Percentiles rank a stretch among this genome's conserved stretches.
Conservation (phyloP, 2,888 invertebrate genomes). For the Folsomia candida region DNA sequence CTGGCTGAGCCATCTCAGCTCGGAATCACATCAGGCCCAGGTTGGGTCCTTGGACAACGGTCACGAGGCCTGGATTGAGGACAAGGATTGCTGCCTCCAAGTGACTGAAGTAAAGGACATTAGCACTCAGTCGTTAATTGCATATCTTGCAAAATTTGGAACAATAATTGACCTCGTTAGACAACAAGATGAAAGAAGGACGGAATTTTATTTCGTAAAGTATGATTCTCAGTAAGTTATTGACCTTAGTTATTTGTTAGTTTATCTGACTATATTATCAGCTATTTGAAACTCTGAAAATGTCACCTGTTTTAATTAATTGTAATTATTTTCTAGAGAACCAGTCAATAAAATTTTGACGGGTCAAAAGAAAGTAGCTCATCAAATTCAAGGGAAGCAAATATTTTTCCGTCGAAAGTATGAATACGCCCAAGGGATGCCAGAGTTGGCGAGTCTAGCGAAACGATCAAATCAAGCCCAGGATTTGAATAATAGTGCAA, state of each 20-base stretch:
- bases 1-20: slow-evolving; percentile 11
- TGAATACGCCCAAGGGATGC: neutral
- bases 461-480: neutral
- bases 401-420: slow-evolving; percentile 14
- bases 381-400: slow-evolving; percentile 3
- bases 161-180: neutral
- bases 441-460: neutral
- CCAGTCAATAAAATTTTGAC: slow-evolving; percentile 9
- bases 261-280: neutral
- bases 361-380: neutral
- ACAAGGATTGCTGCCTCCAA: slow-evolving; percentile 1
- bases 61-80: slow-evolving; percentile 12
- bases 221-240: slow-evolving; percentile 4
- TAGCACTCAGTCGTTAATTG: neutral
- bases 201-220: neutral
- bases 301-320: neutral
- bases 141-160: slow-evolving; percentile 4
- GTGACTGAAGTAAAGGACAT: slow-evolving; percentile 4
- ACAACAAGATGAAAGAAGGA: neutral
- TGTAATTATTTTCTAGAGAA: neutral
- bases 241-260: neutral
- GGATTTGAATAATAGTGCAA: neutral
- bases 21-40: neutral
- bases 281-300: neutral
- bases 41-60: neutral